Evolutionary conservation across 2,797 vertebrate genomes (phyloP).

Genomic region (Vultur gryphus): DNA sequence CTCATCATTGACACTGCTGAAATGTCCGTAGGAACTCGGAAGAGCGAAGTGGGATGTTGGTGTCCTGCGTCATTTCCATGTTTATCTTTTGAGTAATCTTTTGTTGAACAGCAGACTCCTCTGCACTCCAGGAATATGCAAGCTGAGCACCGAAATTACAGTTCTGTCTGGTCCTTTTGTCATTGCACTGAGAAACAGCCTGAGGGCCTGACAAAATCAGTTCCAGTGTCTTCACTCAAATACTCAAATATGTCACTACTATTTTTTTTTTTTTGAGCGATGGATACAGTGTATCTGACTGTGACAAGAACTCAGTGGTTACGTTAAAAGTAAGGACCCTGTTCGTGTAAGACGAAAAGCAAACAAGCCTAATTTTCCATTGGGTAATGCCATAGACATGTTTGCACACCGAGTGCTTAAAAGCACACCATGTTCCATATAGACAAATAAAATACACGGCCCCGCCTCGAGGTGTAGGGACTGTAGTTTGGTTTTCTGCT

Average conservation of each 20-base stretch:
- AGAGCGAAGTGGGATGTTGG: not conserved
- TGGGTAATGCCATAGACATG: not conserved
- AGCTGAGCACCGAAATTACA: not conserved
- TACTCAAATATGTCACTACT: not conserved
- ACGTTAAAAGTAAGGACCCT: not conserved
- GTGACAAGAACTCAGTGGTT: not conserved
- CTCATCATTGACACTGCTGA: not conserved
- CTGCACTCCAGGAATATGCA: not conserved
- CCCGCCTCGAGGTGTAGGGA: not conserved
- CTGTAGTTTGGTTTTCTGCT: not conserved
- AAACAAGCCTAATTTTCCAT: not conserved
- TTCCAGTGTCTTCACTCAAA: not conserved
- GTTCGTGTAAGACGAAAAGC: not conserved
- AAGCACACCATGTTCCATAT: not conserved
- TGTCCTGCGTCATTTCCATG: not conserved
- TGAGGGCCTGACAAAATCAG: not conserved
- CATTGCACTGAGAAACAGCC: not conserved
- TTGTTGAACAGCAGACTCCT: not conserved
- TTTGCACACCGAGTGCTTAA: not conserved
- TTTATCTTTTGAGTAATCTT: not conserved
- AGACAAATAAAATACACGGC: not conserved
- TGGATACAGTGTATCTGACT: rapidly evolving
- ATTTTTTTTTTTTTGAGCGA: not conserved
- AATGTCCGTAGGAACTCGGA: not conserved
- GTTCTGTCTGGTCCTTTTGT: slow-evolving; percentile 9